Conservation (phyloP, 2,797 vertebrate genomes). For the Argentina silus region DNA sequence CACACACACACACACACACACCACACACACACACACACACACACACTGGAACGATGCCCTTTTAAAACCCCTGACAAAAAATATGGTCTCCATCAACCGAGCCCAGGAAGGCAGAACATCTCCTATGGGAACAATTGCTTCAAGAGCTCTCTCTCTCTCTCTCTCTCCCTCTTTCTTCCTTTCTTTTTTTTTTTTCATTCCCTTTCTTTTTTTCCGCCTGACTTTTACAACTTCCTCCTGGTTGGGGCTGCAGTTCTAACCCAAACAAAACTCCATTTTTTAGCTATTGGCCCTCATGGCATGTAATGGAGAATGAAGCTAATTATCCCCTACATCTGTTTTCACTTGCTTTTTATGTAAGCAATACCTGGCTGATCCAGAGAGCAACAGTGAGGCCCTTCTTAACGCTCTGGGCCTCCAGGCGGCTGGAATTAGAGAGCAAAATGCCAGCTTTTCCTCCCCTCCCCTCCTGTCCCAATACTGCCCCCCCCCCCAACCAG, state of each 20-base stretch:
- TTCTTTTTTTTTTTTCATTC: constrained; percentile 36
- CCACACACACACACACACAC: background rate
- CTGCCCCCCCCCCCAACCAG: constrained; percentile 53
- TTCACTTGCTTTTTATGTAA: constrained; percentile 95
- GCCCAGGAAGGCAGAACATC: constrained; percentile 62
- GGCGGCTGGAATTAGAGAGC: constrained; percentile 87
- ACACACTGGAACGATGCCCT: constrained; percentile 32
- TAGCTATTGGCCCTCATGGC: constrained; percentile 88
- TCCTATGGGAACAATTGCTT: constrained; percentile 73
- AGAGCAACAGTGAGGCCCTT: constrained; percentile 90
- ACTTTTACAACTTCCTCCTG: constrained; percentile 86
- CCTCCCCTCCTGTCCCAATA: constrained; percentile 53
- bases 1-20: constrained; percentile 14
- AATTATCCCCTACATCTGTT: constrained; percentile 93
- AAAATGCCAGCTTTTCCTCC: constrained; percentile 87
- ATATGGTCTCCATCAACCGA: constrained; percentile 53
- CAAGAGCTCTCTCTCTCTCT: constrained; percentile 59
- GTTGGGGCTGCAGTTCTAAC: constrained; percentile 85
- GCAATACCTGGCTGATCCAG: constrained; percentile 93
- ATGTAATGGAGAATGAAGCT: constrained; percentile 93
- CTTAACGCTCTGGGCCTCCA: constrained; percentile 86
- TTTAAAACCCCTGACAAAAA: constrained; percentile 45
- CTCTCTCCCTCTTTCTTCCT: constrained; percentile 1
- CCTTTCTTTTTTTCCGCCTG: constrained; percentile 62
- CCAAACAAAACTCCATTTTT: constrained; percentile 89